Conservation (phyloP, 2,888 invertebrate genomes). For the Stenodema calcarata region DNA sequence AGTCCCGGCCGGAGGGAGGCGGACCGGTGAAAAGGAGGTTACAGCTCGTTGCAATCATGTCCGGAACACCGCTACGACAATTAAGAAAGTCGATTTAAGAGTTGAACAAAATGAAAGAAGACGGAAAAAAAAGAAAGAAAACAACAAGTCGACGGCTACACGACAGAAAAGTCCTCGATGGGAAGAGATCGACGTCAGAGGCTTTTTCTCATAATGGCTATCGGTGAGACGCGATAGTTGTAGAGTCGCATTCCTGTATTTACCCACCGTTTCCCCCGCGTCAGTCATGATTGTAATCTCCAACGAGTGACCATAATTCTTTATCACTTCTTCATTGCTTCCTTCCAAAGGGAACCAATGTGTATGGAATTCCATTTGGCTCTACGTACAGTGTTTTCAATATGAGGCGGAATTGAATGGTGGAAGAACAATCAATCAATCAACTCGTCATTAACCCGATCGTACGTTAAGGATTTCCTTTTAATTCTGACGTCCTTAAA, state of each 20-base stretch:
- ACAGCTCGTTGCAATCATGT: not conserved
- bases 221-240: not conserved
- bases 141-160: not conserved
- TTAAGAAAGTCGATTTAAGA: not conserved
- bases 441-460: too few species aligned
- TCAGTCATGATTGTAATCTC: not conserved
- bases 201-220: conserved; percentile 10
- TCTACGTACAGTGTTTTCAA: not conserved
- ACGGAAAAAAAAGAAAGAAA: not conserved
- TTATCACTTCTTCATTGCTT: not conserved
- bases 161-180: not conserved
- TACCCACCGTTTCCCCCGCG: not conserved
- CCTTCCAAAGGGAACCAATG: not conserved
- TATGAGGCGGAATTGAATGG: too few species aligned
- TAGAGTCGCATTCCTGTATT: conserved; percentile 9
- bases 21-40: not conserved
- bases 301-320: not conserved
- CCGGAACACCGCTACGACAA: not conserved
- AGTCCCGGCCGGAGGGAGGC: too few species aligned
- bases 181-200: conserved; percentile 5
- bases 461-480: too few species aligned
- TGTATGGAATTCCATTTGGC: not conserved
- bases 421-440: too few species aligned
- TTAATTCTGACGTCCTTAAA: too few species aligned
- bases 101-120: not conserved